Evolutionary conservation across 2,888 invertebrate species (phyloP), one percentile per base, ranked within the genome.

Genomic region (Athetis lepigone): DNA sequence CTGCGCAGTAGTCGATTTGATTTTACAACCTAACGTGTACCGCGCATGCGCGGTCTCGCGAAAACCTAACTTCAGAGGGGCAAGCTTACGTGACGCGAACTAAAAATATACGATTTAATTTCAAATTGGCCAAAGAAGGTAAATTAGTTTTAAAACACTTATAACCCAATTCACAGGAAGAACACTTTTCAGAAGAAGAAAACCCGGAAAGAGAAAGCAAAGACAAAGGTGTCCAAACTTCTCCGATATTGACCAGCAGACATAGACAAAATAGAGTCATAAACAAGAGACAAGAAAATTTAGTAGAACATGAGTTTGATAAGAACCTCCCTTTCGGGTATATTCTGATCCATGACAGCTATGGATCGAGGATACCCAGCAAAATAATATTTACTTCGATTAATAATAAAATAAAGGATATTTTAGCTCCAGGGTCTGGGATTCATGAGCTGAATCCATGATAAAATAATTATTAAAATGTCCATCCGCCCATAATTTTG

Each of bases 331-430:
- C 86, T 3, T 85, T 82, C 42, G 81, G 74, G 0, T 82, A 64
- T 37, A 57, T 80, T 8, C 4, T 85, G 0, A 65, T 86, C 5
- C 76, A 84, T 36, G 76, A 85, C 13, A 80, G 16, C 27, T 74
- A 64, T 18, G 40, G 40, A 2, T 74, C 80, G n/a, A 79, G 80
- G 33, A 67, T 81, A 6, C 86, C 86, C 0, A 79, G 67, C n/a
- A 81, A 57, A 33, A 77, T 86, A 9, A 64, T 86, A 16, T 40
- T 82, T n/a, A 67, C 81, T 4, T 82, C 82, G 0, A 46, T 86
- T 0, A 81, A 73, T 42, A 47, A 49, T 19, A 60, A 79, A 59
- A 50, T 81, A 11, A 64, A 52, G n/a, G 58, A 68, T 4, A 29
- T 76, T 25, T 51, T 61, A n/a, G n/a, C n/a, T n/a, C n/a, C n/a